Evolutionary conservation across 2,113 vertebrate genomes (phyloP), one percentile per base, ranked within the genome.

Genomic region (Alexandromys fortis): DNA sequence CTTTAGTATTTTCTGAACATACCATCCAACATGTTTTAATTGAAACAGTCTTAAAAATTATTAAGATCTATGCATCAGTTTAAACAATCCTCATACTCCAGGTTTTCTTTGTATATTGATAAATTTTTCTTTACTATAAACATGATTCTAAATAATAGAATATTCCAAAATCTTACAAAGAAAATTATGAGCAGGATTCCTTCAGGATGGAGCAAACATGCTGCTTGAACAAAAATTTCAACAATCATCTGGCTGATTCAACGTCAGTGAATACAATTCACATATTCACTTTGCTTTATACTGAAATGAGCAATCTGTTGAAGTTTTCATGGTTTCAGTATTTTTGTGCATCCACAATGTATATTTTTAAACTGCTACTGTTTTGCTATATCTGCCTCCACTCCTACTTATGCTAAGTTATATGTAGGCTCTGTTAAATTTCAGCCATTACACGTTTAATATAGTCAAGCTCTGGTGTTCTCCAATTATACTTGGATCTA

Each of bases 331-430:
- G 38, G 45, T 83, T 92, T 81, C 4, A 86, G 24, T 68, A 67
- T 77, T 21, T 49, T 92, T 63, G 35, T 73, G 81, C 94, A 42
- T 75, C 14, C 49, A 49, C 4, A 52, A 24, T 86, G 17, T 19
- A 6, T 75, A 86, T 91, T 89, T 95, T 95, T 92, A 61, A 77
- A 70, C 21, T 0, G 76, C 3, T 45, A 42, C 47, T 70, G 1
- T 92, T 98, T 97, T 92, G 1, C 22, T 79, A 12, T 94, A 77
- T 94, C 28, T 8, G 45, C 92, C 7, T 76, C 22, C 61, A 42
- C n/a, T 65, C 81, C 96, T 97, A 89, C 28, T 92, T 92, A 94
- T 78, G 26, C 73, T 95, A 97, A 94, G 14, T 92, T 90, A 65
- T 95, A 70, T 92, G 89, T 86, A 33, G 0, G 4, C 24, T 90